Evolutionary conservation across 1,140 invertebrate species (phyloP), one percentile per base, ranked within the genome.

Genomic region (Aphelenchoides avenae): DNA sequence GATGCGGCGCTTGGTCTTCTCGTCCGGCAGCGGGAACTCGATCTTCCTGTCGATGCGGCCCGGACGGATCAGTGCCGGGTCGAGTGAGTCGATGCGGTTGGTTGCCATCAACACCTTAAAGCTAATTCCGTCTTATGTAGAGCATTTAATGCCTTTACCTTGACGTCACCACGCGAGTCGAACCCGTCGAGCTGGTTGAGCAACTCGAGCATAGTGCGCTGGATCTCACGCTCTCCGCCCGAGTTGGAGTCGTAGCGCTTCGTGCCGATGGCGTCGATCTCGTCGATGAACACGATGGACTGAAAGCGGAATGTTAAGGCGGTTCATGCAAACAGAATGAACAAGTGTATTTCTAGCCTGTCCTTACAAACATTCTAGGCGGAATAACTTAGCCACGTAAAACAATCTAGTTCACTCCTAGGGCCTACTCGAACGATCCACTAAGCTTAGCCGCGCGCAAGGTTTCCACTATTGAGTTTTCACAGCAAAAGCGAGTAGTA

Each of bases 281-380:
- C 95, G 84, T 99, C 95, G 77, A 99, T 98, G 78, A 99, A 99
- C 1, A 99, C 93, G 80, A 99, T 99, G 1, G 92, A 96, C 6
- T 76, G 26, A 57, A 74, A 53, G n/a, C n/a, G n/a, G n/a, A n/a
- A n/a, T n/a, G n/a, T n/a, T n/a, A n/a, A n/a, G n/a, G n/a, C n/a
- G n/a, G n/a, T n/a, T n/a, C n/a, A n/a, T n/a, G n/a, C n/a, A n/a
- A n/a, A n/a, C n/a, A n/a, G n/a, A n/a, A n/a, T n/a, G n/a, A n/a
- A 33, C 15, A 15, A 43, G 49, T n/a, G 11, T 31, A 3, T 34
- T 41, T 15, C 43, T 22, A 54, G 15, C 61, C n/a, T n/a, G n/a
- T n/a, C n/a, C n/a, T n/a, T n/a, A n/a, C n/a, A n/a, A n/a, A n/a
- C n/a, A n/a, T n/a, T n/a, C n/a, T n/a, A n/a, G n/a, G n/a, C n/a